phyloP scores from a whole-genome alignment of 2,888 invertebrate genomes.

The Melipona beecheii region DNA sequence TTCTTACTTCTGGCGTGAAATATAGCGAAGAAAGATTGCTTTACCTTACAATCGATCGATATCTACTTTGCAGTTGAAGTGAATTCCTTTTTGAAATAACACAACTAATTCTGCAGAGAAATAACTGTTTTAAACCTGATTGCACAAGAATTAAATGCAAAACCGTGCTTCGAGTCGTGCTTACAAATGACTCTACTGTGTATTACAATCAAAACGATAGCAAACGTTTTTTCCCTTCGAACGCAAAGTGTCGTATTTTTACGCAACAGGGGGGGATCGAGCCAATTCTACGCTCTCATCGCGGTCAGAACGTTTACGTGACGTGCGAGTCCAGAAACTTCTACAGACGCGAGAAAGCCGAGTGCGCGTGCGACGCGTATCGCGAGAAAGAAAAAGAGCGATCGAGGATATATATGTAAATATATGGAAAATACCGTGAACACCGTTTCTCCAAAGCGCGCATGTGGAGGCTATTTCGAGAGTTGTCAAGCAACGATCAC shows the following conservation, averaged over 20 bases:
- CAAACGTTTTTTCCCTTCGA: too few species aligned
- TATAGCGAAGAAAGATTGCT: too few species aligned
- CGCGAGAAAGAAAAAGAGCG: conserved; percentile 13
- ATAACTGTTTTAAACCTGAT: too few species aligned
- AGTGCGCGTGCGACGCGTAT: conserved; percentile 13
- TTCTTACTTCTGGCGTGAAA: too few species aligned
- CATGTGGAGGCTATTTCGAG: conserved; percentile 60
- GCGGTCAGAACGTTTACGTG: background rate
- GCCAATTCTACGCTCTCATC: background rate
- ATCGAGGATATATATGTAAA: conserved; percentile 55
- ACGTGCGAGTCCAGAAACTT: background rate
- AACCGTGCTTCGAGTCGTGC: too few species aligned
- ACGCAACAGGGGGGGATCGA: background rate
- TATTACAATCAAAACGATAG: too few species aligned
- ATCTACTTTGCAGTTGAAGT: too few species aligned
- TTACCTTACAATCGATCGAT: too few species aligned
- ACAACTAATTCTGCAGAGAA: too few species aligned
- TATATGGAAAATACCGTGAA: conserved; percentile 54
- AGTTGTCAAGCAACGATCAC: conserved; percentile 59
- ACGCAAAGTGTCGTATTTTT: background rate
- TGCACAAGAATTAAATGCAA: too few species aligned
- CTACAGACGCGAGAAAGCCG: conserved; percentile 10
- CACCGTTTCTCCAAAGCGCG: conserved; percentile 42
- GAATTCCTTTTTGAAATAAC: too few species aligned
- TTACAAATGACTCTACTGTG: too few species aligned